Percentiles rank a stretch among this genome's conserved stretches.
Evolutionary conservation across 2,113 vertebrate genomes (phyloP).

Genomic region (Equus quagga): DNA sequence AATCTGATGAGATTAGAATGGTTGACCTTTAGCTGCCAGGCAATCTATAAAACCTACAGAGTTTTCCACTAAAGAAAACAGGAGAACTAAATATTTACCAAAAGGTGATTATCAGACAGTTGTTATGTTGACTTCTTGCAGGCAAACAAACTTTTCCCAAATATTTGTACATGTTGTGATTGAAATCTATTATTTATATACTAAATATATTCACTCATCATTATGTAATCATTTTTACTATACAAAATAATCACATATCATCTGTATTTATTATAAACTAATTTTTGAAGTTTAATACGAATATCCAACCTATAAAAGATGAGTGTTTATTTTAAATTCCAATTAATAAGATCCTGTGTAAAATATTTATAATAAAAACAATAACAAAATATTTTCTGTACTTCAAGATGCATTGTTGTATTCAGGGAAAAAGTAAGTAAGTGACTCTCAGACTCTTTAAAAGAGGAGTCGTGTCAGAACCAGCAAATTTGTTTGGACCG

Average conservation of each 20-base stretch:
- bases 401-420: background rate
- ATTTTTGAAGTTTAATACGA: background rate
- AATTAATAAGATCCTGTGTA: background rate
- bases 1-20: slow-evolving; percentile 83
- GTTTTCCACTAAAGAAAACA: slow-evolving; percentile 70
- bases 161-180: slow-evolving; percentile 21
- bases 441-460: background rate
- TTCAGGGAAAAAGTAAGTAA: slow-evolving; percentile 6
- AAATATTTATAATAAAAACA: background rate
- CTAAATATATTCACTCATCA: background rate
- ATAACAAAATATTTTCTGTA: background rate
- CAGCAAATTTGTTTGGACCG: background rate
- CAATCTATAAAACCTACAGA: slow-evolving; percentile 63
- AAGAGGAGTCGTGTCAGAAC: background rate
- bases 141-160: slow-evolving; percentile 28
- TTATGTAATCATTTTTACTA: background rate
- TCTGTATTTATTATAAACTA: background rate
- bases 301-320: background rate
- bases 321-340: background rate
- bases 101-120: slow-evolving; percentile 42
- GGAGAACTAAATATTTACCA: slow-evolving; percentile 70
- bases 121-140: background rate
- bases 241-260: background rate
- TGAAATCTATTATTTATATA: background rate
- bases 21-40: slow-evolving; percentile 53